Evolutionary conservation across 2,113 vertebrate species (phyloP).

Genomic region (Bufo bufo): DNA sequence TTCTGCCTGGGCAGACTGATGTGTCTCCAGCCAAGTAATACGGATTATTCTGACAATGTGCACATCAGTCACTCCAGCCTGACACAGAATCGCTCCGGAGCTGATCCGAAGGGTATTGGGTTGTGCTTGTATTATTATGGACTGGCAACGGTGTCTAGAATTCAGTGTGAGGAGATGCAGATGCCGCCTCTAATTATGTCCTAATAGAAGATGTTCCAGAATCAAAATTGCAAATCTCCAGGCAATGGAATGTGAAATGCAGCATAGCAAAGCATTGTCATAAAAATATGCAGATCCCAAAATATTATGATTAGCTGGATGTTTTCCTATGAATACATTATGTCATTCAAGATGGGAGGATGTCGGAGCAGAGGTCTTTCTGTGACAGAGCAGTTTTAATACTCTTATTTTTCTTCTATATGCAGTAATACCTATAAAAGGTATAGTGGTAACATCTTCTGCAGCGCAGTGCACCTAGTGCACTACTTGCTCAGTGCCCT

Average conservation of each 20-base stretch:
- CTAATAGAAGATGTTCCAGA: conserved; percentile 12
- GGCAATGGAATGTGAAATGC: not conserved
- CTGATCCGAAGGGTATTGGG: conserved; percentile 32
- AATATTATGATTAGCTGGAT: conserved; percentile 14
- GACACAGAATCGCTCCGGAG: conserved; percentile 11
- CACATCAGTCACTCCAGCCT: conserved; percentile 16
- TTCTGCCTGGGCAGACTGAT: conserved; percentile 30
- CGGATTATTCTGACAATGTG: conserved; percentile 28
- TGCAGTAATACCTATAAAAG: not conserved
- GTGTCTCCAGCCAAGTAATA: conserved; percentile 40
- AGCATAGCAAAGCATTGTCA: conserved; percentile 19
- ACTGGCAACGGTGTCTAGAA: not conserved
- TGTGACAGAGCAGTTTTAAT: not conserved
- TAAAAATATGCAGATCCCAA: conserved; percentile 23
- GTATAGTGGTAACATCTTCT: not conserved
- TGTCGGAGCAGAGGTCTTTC: not conserved
- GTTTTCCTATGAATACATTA: conserved; percentile 15
- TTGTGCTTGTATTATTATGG: not conserved
- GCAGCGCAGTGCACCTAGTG: too few relatives aligned
- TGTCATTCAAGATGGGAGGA: not conserved
- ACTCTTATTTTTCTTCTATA: not conserved
- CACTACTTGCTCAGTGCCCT: not conserved
- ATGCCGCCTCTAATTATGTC: conserved; percentile 16
- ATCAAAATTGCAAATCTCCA: conserved; percentile 31
- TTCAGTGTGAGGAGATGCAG: not conserved